Base-by-base conservation (phyloP, 2,797 vertebrate genomes). In the Aphelocoma californica region DNA sequence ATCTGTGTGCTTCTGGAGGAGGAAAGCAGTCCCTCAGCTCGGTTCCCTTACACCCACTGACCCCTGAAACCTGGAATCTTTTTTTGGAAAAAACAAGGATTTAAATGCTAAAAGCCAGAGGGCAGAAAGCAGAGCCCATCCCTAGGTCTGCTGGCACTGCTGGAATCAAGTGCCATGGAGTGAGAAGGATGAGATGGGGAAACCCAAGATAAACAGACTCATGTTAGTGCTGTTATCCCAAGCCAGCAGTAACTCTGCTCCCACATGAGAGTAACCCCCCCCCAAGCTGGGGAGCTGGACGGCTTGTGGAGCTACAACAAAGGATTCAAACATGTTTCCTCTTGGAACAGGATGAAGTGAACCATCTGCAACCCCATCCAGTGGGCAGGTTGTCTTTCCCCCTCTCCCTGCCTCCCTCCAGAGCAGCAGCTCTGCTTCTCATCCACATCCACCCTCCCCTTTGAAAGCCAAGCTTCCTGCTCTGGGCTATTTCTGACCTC, bases 381-480 rank as follows among this genome's bases (percentile, higher is more conserved):
- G 32, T 1, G 51, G 64, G 83, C 92, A 95, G 61, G 67, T 80
- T 92, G 77, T 93, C 1, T 0, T 29, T 8, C 69, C 64, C 86
- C 62, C 62, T 81, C 79, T 84, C 71, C 17, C 42, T 12, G 9
- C 31, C 81, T 91, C 70, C 66, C 34, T 88, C 45, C 70, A 88
- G 79, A 90, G 66, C 48, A 72, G 70, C 77, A 83, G 36, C 64
- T 92, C 94, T 94, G 87, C 69, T 93, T 86, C 90, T 87, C 78
- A 75, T 95, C 90, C 74, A 51, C 78, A 67, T 93, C 66, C 95
- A 94, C 89, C 45, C 64, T 78, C 42, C n/a, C 9, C 29, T 94
- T 32, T 88, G 90, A 90, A 92, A 95, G 67, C 53, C 60, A 85
- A 90, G 61, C 56, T 96, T 95, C 92, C 88, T 94, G 86, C 89